Evolutionary conservation across 92 coral and sea anemone genomes (phyloP).

Genomic region (Bergia sp.): DNA sequence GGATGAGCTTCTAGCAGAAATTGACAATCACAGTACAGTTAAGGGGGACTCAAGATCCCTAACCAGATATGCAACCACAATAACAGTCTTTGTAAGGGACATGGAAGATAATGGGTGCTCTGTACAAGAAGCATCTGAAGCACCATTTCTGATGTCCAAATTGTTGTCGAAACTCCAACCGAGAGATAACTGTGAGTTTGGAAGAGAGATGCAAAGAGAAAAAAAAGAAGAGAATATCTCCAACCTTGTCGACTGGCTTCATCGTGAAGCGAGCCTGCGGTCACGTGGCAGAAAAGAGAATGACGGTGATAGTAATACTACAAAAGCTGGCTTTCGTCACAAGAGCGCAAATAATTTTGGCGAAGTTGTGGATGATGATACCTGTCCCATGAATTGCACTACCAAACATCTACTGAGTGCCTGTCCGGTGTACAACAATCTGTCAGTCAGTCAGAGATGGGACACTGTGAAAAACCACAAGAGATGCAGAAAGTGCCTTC

Average conservation of each 20-base stretch:
- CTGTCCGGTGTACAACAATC: background rate
- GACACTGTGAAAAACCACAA: background rate
- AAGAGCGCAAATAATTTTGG: constrained; percentile 2
- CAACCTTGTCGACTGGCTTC: constrained; percentile 21
- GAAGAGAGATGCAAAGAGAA: constrained; percentile 49
- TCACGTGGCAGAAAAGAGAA: constrained; percentile 28
- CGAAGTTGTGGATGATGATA: constrained; percentile 35
- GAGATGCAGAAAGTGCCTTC: constrained; percentile 46
- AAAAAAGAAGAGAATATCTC: background rate
- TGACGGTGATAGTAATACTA: background rate
- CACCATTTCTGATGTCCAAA: constrained; percentile 55
- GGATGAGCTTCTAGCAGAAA: constrained; percentile 61
- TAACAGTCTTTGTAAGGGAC: constrained; percentile 55
- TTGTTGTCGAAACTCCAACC: constrained; percentile 58
- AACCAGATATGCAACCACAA: constrained; percentile 56
- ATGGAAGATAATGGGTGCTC: constrained; percentile 66
- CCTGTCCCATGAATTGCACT: constrained; percentile 23
- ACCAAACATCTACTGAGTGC: constrained; percentile 32
- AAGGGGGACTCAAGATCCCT: constrained; percentile 63
- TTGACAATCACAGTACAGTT: constrained; percentile 49
- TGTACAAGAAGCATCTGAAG: constrained; percentile 53
- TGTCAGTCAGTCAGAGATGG: constrained; percentile 27
- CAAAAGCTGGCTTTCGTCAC: no score
- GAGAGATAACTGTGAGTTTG: constrained; percentile 73
- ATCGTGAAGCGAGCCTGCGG: constrained; percentile 36